Conservation (phyloP, 2,113 vertebrate genomes). For the Recurvirostra avosetta region DNA sequence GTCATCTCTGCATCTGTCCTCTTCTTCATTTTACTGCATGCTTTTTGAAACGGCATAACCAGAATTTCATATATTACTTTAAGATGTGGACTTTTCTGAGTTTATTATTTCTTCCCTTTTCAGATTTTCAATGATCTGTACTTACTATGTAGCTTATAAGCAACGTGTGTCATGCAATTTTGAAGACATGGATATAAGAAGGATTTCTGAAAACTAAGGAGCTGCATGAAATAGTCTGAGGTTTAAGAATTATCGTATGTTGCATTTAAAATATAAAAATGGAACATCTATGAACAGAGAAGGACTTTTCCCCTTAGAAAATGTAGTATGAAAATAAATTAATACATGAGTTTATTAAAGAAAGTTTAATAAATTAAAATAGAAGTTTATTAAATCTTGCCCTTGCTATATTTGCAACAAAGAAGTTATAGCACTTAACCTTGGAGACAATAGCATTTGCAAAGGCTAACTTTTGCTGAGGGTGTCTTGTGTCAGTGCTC, state of each 20-base stretch:
- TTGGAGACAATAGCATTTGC: background rate
- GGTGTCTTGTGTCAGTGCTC: background rate
- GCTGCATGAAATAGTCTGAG: background rate
- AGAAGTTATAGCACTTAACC: background rate
- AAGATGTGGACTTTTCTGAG: background rate
- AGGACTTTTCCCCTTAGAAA: background rate
- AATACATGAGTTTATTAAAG: background rate
- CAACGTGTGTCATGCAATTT: background rate
- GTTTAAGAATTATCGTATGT: background rate
- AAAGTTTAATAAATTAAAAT: background rate
- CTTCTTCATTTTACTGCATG: background rate
- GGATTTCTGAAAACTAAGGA: background rate
- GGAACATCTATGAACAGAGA: background rate
- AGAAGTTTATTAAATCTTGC: background rate
- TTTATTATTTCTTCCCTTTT: background rate
- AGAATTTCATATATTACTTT: background rate
- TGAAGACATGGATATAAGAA: background rate
- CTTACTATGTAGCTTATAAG: background rate
- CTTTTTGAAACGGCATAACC: background rate
- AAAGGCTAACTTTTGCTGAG: background rate
- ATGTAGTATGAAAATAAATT: background rate
- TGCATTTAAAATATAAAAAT: background rate
- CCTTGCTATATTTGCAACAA: background rate
- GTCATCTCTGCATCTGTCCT: background rate
- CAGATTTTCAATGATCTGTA: background rate